A percentile compares a stretch with the other conserved stretches of the same genome.
These are phyloP conservation scores for Sebastes vulpes DNA, from an alignment of 2,797 vertebrate genomes.

Conservation along the genomic window DNA sequence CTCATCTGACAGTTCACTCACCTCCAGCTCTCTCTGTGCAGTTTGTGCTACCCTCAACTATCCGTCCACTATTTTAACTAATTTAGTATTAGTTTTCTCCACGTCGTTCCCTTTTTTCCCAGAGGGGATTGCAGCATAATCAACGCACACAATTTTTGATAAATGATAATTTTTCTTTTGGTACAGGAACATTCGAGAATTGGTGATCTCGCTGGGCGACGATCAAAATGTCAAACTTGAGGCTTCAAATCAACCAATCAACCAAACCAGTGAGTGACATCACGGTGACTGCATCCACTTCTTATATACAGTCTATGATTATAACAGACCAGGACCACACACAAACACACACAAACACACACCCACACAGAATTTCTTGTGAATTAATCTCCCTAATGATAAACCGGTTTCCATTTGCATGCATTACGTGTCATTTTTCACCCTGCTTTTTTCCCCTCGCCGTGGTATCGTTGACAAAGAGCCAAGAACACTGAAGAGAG, in stretches of 20 bases:
- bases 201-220: not conserved
- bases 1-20: not conserved
- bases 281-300: not conserved
- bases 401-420: slow-evolving; percentile 29
- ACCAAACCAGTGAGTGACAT: too few species aligned
- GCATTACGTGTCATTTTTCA: not conserved
- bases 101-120: not conserved
- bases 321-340: not conserved
- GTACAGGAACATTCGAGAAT: not conserved
- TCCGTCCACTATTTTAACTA: not conserved
- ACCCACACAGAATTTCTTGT: not conserved
- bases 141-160: not conserved
- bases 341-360: not conserved
- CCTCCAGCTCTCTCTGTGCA: not conserved
- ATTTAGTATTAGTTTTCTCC: not conserved
- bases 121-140: not conserved
- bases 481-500: not conserved
- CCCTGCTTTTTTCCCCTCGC: slow-evolving; percentile 10
- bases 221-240: not conserved
- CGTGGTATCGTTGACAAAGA: slow-evolving; percentile 10
- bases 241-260: not conserved
- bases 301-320: not conserved
- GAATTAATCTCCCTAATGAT: not conserved
- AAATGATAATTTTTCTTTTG: not conserved
- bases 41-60: not conserved